Conservation (phyloP, 2,797 vertebrate genomes). For the Clarias fuscus region DNA sequence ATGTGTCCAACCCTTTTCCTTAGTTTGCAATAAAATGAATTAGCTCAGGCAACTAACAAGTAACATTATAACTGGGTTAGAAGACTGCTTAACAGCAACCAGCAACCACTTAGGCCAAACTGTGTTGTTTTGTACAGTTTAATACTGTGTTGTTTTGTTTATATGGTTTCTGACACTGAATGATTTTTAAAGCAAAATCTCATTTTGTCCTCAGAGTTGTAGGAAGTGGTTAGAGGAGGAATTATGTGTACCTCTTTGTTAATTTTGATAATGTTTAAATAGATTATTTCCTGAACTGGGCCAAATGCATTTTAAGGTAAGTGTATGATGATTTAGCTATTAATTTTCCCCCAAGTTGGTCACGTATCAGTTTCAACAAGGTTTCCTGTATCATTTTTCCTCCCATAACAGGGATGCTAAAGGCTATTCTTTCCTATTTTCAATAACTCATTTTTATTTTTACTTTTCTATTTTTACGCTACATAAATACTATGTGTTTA, state of each 20-base stretch:
- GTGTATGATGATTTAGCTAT: neutral
- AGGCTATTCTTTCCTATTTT: neutral
- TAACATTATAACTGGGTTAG: neutral
- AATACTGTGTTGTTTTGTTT: neutral
- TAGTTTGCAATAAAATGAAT: neutral
- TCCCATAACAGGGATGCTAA: neutral
- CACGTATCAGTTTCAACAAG: neutral
- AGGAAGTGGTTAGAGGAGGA: neutral
- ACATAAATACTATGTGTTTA: neutral
- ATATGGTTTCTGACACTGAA: neutral
- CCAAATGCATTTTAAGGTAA: neutral
- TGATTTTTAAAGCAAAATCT: neutral
- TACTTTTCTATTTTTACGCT: neutral
- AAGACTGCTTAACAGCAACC: neutral
- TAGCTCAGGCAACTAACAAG: neutral
- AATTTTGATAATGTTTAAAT: neutral
- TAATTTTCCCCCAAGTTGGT: neutral
- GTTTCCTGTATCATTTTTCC: neutral
- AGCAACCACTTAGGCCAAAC: neutral
- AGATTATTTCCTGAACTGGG: constrained; percentile 2
- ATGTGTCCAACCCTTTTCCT: neutral
- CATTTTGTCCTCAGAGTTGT: neutral
- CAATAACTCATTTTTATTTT: neutral
- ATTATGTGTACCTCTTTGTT: neutral
- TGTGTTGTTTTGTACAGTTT: neutral